A percentile compares a stretch with the other conserved stretches of the same genome.
phyloP scores from a whole-genome alignment of 2,888 invertebrate genomes.

The Trissolcus japonicus region DNA sequence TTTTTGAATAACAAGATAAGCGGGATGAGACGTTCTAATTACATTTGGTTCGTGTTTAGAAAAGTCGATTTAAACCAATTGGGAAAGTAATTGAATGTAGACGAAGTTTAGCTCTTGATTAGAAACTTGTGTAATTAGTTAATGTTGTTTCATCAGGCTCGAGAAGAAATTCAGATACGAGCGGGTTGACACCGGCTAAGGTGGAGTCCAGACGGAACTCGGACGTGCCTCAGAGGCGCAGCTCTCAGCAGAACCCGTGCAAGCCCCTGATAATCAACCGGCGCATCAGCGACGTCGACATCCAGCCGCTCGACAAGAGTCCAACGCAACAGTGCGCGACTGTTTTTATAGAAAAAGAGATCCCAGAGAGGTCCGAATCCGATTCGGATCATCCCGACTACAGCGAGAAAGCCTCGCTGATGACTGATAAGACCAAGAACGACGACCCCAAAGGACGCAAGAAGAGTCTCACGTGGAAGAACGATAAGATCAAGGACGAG shows the following conservation, averaged over 20 bases:
- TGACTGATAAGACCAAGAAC: constrained; percentile 65
- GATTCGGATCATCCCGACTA: constrained; percentile 73
- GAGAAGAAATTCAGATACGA: constrained; percentile 71
- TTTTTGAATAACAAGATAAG: too few species aligned
- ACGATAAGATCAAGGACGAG: constrained; percentile 68
- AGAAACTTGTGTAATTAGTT: constrained; percentile 17
- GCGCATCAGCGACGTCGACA: constrained; percentile 71
- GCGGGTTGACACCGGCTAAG: constrained; percentile 61
- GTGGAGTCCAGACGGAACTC: constrained; percentile 70
- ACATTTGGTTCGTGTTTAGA: too few species aligned
- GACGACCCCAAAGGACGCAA: constrained; percentile 68
- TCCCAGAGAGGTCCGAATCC: constrained; percentile 70
- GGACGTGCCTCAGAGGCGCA: constrained; percentile 67
- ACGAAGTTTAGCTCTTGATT: background rate
- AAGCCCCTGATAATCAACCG: constrained; percentile 67
- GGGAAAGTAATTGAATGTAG: too few species aligned
- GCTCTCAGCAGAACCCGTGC: constrained; percentile 66
- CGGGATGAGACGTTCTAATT: too few species aligned
- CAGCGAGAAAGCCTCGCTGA: constrained; percentile 70
- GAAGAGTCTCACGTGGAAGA: constrained; percentile 76
- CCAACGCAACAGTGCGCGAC: constrained; percentile 66
- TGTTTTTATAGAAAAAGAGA: constrained; percentile 64
- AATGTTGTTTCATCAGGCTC: constrained; percentile 62
- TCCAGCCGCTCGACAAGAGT: constrained; percentile 68
- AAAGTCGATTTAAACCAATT: background rate